Evolutionary conservation across 2,888 invertebrate species (phyloP).

Genomic region (Drosophila monieri): DNA sequence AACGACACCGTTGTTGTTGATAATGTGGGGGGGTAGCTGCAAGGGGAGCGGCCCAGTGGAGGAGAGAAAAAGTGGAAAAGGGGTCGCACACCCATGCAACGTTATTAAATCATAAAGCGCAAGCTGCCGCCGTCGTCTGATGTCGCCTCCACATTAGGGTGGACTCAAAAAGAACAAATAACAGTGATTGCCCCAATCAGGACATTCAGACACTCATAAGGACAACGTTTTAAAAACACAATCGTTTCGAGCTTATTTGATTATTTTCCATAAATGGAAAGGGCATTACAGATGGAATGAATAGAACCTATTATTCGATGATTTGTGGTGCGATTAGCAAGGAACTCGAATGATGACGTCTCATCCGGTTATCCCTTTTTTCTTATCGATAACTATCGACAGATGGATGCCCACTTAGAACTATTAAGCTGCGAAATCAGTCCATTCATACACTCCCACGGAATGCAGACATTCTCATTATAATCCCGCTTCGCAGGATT

Average conservation of each 20-base stretch:
- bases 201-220: background rate
- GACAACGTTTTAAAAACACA: background rate
- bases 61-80: background rate
- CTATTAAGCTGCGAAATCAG: too few relatives aligned
- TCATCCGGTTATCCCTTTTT: too few relatives aligned
- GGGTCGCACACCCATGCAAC: constrained; percentile 38
- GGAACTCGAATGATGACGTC: too few relatives aligned
- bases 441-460: too few relatives aligned
- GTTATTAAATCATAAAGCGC: constrained; percentile 59
- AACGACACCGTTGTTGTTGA: constrained; percentile 43
- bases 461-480: too few relatives aligned
- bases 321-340: too few relatives aligned
- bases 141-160: constrained; percentile 31
- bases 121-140: constrained; percentile 54
- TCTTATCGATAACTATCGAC: too few relatives aligned
- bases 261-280: background rate
- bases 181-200: constrained; percentile 17
- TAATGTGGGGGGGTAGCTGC: constrained; percentile 25
- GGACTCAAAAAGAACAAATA: constrained; percentile 25
- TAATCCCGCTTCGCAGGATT: too few relatives aligned
- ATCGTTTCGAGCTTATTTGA: background rate
- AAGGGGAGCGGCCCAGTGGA: constrained; percentile 3
- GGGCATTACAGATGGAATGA: background rate
- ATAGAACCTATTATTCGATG: too few relatives aligned
- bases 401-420: too few relatives aligned